Percentiles rank a stretch among this genome's conserved stretches.
Conservation (phyloP, 2,888 invertebrate species). For the Acanthosoma haemorrhoidale region DNA sequence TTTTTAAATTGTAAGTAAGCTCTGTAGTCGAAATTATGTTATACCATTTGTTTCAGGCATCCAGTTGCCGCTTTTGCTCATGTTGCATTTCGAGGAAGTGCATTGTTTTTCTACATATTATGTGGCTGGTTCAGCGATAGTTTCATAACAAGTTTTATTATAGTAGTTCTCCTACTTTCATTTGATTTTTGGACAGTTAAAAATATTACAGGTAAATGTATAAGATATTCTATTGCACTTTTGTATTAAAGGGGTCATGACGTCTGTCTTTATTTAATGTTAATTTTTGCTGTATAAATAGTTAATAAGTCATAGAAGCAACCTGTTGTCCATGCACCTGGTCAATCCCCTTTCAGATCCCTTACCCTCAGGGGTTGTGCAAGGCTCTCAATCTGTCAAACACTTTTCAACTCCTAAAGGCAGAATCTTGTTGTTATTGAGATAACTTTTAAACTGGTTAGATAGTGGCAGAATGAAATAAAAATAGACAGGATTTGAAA, state of each 20-base stretch:
- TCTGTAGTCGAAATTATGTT: background rate
- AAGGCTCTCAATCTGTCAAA: no score
- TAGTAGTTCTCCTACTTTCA: constrained; percentile 81
- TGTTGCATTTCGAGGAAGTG: constrained; percentile 75
- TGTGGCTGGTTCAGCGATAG: constrained; percentile 85
- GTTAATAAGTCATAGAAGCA: no score
- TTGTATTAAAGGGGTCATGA: background rate
- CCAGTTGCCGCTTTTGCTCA: constrained; percentile 91
- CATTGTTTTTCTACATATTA: constrained; percentile 81
- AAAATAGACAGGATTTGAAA: no score
- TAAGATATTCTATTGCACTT: background rate
- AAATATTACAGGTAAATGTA: constrained; percentile 67
- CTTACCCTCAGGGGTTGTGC: no score
- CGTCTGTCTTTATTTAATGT: no score
- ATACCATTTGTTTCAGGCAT: constrained; percentile 59
- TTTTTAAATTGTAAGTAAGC: constrained; percentile 9
- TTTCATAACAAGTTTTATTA: constrained; percentile 94
- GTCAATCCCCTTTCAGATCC: no score
- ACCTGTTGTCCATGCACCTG: no score
- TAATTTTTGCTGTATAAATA: no score
- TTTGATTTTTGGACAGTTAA: constrained; percentile 99
- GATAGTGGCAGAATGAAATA: no score
- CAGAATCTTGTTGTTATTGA: no score
- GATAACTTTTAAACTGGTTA: no score
- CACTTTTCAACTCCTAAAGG: no score